phyloP scores from a whole-genome alignment of 2,113 vertebrate species.

The Haliaeetus leucogaster region DNA sequence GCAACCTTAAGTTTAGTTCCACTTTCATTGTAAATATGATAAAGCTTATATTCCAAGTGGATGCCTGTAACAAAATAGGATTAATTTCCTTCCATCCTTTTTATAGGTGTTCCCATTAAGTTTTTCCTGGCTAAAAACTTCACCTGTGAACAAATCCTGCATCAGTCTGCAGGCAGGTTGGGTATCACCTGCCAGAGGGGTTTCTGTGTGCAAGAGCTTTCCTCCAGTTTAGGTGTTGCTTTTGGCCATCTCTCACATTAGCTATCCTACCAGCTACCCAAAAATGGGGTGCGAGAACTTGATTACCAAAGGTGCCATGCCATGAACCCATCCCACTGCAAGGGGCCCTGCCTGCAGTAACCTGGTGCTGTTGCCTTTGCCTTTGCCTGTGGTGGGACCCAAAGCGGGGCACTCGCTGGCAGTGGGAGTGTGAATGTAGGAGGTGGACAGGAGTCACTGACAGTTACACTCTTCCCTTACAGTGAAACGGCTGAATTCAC shows the following conservation, averaged over 20 bases:
- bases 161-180: not conserved
- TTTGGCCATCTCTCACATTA: not conserved
- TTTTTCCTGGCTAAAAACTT: not conserved
- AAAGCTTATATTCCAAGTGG: not conserved
- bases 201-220: not conserved
- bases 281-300: not conserved
- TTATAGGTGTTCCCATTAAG: not conserved
- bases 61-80: not conserved
- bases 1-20: not conserved
- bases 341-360: fast-evolving
- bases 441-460: not conserved
- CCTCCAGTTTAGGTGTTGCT: not conserved
- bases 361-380: not conserved
- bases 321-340: not conserved
- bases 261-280: not conserved
- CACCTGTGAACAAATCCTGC: not conserved
- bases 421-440: not conserved
- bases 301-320: not conserved
- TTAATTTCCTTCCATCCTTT: not conserved
- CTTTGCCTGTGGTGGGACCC: not conserved
- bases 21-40: not conserved
- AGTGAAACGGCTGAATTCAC: not conserved
- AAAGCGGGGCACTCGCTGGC: not conserved
- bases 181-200: not conserved
- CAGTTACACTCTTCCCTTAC: not conserved